Conservation (phyloP, 1,140 invertebrate species). For the Pseudachorutes palmiensis region DNA sequence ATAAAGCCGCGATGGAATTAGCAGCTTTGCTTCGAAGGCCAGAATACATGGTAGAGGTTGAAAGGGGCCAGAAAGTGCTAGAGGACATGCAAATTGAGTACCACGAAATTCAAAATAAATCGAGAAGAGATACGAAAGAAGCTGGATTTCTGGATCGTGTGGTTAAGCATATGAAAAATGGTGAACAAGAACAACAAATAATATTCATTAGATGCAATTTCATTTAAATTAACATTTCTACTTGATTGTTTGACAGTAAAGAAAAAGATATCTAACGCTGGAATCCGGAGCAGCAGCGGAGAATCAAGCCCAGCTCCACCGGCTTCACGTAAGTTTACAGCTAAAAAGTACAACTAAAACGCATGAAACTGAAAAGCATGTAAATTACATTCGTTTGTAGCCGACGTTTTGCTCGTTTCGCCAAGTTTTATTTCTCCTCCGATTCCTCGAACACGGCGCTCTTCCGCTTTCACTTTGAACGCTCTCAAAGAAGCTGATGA, state of each 20-base stretch:
- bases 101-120: background rate
- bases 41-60: background rate
- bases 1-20: background rate
- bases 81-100: background rate
- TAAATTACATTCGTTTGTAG: too few species aligned
- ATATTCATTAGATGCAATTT: too few species aligned
- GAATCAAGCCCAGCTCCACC: background rate
- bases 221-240: too few species aligned
- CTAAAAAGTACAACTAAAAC: background rate
- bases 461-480: too few species aligned
- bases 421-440: too few species aligned
- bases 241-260: too few species aligned
- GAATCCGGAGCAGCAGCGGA: background rate
- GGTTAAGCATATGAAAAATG: background rate
- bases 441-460: too few species aligned
- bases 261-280: slow-evolving; percentile 2
- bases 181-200: background rate
- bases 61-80: background rate
- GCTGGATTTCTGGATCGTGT: background rate
- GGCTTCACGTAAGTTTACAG: background rate
- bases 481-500: too few species aligned
- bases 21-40: background rate
- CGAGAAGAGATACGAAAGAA: background rate
- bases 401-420: too few species aligned
- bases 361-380: too few species aligned